Conservation (phyloP, 2,113 vertebrate genomes). For the Clarias gariepinus region DNA sequence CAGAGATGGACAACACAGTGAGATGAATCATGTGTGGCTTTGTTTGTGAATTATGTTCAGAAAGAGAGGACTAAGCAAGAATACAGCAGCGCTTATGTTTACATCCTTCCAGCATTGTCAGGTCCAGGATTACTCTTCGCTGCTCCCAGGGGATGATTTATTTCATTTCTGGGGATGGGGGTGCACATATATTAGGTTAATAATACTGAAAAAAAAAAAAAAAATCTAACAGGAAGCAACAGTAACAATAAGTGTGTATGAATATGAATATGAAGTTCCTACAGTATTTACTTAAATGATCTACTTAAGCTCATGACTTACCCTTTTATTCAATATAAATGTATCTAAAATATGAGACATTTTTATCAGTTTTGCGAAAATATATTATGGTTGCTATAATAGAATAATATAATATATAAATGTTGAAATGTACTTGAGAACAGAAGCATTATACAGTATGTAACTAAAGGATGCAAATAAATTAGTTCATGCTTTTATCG, state of each 20-base stretch:
- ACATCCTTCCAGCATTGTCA: neutral
- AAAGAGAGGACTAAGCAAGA: neutral
- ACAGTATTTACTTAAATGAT: neutral
- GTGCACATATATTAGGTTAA: neutral
- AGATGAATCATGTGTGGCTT: constrained; percentile 62
- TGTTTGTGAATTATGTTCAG: constrained; percentile 40
- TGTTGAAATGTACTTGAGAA: neutral
- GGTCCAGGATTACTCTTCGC: neutral
- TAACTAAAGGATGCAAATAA: too few relatives aligned
- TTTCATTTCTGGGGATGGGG: neutral
- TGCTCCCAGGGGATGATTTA: neutral
- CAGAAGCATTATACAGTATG: neutral
- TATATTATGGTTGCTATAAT: neutral
- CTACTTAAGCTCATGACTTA: neutral
- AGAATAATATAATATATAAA: neutral
- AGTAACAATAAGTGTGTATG: neutral
- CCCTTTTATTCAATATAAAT: neutral
- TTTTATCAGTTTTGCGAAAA: neutral
- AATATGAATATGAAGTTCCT: neutral
- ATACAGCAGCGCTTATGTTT: neutral
- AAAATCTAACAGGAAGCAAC: neutral
- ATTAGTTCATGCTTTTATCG: too few relatives aligned
- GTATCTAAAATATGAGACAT: neutral
- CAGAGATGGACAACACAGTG: constrained; percentile 42
- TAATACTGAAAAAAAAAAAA: neutral